phyloP scores from a whole-genome alignment of 2,113 vertebrate genomes.

The Sus scrofa region T2T-Sscrofa CM000812.6:203328001-203328500 shows the following conservation, averaged over 20 bases:
- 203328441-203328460: neutral
- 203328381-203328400: neutral
- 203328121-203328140: neutral
- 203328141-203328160: neutral
- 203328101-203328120: no score
- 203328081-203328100: no score
- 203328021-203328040: no score
- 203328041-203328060: no score
- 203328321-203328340: neutral
- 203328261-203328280: neutral
- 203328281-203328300: neutral
- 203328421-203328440: neutral
- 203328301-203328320: neutral
- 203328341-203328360: neutral
- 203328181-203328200: neutral
- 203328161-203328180: neutral
- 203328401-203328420: neutral
- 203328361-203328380: neutral
- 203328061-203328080: no score
- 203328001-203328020: no score
- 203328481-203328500: neutral
- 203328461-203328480: accelerated
- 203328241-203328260: neutral
- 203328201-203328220: neutral
- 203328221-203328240: neutral